Base-by-base conservation (phyloP, 2,888 invertebrate genomes). In the Ceriagrion tenellum region DNA sequence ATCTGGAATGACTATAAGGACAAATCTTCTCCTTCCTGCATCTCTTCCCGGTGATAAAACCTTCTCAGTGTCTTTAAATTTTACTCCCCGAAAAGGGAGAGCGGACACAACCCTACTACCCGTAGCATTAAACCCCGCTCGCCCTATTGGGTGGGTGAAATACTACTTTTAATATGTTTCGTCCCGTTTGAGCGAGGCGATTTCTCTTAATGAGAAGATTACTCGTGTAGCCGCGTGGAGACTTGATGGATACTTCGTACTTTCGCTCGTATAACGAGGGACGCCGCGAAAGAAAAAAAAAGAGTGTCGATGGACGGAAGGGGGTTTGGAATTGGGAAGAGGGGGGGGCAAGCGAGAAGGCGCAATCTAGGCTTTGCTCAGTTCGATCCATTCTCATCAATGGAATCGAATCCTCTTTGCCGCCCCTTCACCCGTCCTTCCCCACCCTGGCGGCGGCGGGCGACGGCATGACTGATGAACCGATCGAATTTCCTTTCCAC, bases 311-410 rank as follows among this genome's bases (percentile, higher is more conserved):
- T n/a, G 47, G 4, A 12, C 13, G 81, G 35, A 2, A 81, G 35
- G 81, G 30, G 26, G 81, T 18, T 35, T 0, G 74, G 81, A n/a
- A n/a, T n/a, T 6, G 69, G 30, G 30, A 13, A 16, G 35, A 13
- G 13, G 0, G 81, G 81, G 3, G 35, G 30, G 35, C 6, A 35
- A 13, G 30, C 8, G 35, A 35, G n/a, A 35, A 35, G 12, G 10
- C 89, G 89, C 55, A 89, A 89, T 89, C 55, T n/a, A 89, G 89
- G 47, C n/a, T 20, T 89, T 26, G 8, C 55, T 26, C 55, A 2
- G 47, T 89, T 55, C 47, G 47, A 47, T 89, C 89, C 55, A 55
- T 95, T 88, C 95, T 59, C 59, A 88, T 40, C 89, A 89, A 63
- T 55, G 88, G 89, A 90, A 63, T 59, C 23, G 91, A 81, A 74